A percentile compares a stretch with the other conserved stretches of the same genome.
Conservation (phyloP, 2,797 vertebrate species). For the Melanotaenia parkinsoni region DNA sequence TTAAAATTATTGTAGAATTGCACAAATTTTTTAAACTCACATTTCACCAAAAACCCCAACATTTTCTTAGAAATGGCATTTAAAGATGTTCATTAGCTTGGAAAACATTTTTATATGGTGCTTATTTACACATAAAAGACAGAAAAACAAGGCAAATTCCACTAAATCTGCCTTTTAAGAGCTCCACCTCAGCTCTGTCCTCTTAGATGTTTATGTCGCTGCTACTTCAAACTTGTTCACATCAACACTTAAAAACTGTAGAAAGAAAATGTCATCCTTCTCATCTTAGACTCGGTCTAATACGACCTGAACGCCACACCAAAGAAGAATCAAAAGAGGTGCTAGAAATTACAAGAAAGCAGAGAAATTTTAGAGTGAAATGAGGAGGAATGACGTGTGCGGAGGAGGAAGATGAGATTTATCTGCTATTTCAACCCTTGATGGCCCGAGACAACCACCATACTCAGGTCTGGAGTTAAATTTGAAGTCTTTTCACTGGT, state of each 20-base stretch:
- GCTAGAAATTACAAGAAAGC: neutral
- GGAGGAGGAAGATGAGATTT: conserved; percentile 10
- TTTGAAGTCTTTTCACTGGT: conserved; percentile 10
- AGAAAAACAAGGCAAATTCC: too few relatives aligned
- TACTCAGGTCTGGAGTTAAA: conserved; percentile 7
- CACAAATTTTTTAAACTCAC: too few relatives aligned
- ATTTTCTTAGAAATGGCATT: too few relatives aligned
- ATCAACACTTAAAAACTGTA: conserved; percentile 29
- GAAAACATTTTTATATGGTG: too few relatives aligned
- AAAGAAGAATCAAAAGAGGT: neutral
- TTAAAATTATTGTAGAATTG: too few relatives aligned
- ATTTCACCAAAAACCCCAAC: too few relatives aligned
- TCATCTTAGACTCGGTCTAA: neutral
- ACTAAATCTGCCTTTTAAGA: neutral
- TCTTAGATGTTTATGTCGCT: neutral
- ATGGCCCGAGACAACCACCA: conserved; percentile 19
- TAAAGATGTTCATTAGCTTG: too few relatives aligned
- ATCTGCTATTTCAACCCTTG: conserved; percentile 3
- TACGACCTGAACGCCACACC: conserved; percentile 15
- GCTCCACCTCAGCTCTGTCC: too few relatives aligned
- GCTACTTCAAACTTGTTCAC: conserved; percentile 18
- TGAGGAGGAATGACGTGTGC: conserved; percentile 16
- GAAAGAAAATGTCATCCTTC: conserved; percentile 19
- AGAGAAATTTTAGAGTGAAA: conserved; percentile 3
- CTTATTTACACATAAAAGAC: too few relatives aligned